A percentile compares a stretch with the other conserved stretches of the same genome.
These are phyloP conservation scores for Odontamblyopus lacepedii DNA, from an alignment of 2,797 vertebrate species.

Conservation along the genomic window DNA sequence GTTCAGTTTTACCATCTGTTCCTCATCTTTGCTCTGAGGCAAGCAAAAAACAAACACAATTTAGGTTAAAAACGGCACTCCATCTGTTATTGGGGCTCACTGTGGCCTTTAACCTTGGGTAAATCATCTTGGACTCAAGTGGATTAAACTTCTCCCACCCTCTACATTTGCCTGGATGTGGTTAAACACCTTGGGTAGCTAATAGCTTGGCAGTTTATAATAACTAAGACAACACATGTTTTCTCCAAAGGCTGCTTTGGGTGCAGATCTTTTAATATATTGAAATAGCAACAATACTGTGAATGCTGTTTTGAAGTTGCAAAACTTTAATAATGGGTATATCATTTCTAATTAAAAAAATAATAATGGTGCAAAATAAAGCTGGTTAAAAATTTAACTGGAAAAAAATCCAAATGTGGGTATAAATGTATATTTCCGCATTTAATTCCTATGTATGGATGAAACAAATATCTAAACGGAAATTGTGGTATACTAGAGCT, in stretches of 20 bases:
- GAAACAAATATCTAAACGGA: too few species aligned
- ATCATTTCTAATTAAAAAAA: too few species aligned
- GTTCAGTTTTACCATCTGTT: slow-evolving; percentile 58
- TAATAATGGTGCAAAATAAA: too few species aligned
- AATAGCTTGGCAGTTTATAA: background rate
- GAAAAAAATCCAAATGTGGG: background rate
- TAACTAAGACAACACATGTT: background rate
- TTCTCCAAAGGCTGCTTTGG: too few species aligned
- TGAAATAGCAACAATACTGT: too few species aligned
- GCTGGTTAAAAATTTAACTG: too few species aligned
- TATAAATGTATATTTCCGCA: background rate
- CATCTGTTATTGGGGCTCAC: background rate
- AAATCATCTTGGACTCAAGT: background rate
- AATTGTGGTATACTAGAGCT: too few species aligned
- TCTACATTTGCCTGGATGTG: background rate
- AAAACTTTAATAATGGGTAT: too few species aligned
- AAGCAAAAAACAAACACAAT: slow-evolving; percentile 18
- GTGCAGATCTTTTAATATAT: too few species aligned
- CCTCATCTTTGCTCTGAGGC: slow-evolving; percentile 57
- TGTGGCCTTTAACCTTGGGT: background rate
- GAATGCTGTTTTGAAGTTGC: too few species aligned
- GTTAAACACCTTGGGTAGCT: background rate
- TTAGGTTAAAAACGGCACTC: background rate
- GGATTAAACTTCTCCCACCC: background rate
- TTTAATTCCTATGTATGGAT: background rate